These are phyloP conservation scores for Pristionchus arcanus DNA, from an alignment of 2,888 invertebrate genomes.

Conservation along the genomic window DNA sequence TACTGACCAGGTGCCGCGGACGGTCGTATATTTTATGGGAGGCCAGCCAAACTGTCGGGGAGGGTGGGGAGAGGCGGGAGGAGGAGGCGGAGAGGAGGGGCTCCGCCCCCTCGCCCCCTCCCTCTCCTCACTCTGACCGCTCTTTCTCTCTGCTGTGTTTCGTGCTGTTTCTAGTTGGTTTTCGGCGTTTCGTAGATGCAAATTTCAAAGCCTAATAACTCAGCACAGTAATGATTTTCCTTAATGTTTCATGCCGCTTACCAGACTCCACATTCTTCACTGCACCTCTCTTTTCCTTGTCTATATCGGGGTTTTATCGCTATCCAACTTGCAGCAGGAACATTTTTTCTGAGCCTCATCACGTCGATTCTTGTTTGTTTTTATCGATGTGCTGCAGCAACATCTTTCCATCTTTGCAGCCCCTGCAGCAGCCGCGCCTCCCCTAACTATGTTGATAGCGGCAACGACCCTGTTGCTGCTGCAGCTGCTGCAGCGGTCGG, in stretches of 20 bases:
- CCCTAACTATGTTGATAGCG: conserved; percentile 17
- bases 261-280: not conserved
- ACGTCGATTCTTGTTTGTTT: no score
- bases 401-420: not conserved
- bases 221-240: not conserved
- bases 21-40: conserved; percentile 49
- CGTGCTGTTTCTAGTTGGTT: not conserved
- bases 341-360: no score
- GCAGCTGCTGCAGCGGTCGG: conserved; percentile 33
- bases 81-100: not conserved
- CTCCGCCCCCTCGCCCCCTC: conserved; percentile 20
- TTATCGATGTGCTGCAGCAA: no score
- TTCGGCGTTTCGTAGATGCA: no score
- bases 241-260: not conserved
- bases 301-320: no score
- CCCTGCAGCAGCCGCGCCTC: not conserved
- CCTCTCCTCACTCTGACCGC: not conserved
- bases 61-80: not conserved
- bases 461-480: not conserved
- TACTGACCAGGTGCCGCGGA: conserved; percentile 25
- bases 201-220: not conserved
- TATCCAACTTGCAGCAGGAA: no score
- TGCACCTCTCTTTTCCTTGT: no score
- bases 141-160: not conserved
- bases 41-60: conserved; percentile 23